Base-by-base conservation (phyloP, 1,140 invertebrate genomes). In the Hylaeus volcanicus region DNA sequence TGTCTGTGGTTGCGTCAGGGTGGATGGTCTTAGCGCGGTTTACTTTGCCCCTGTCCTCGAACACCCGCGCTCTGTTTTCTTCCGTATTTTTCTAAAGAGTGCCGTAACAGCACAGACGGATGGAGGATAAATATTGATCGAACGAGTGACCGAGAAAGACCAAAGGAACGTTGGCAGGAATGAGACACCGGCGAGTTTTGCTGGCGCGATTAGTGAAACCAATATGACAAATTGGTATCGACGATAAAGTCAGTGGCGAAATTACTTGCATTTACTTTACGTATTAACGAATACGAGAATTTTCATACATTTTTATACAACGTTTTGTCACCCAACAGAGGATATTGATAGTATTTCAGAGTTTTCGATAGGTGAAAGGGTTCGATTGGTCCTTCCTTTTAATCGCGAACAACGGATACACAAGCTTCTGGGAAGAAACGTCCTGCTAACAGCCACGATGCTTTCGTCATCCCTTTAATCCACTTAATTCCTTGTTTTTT, bases 71-170 rank as follows among this genome's bases (percentile, higher is more conserved):
- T 71, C 26, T 15, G 5, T 68, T 26, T 56, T 12, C 75, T 5
- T n/a, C 64, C 1, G 64, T 56, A 64, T 58, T 77, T 51, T 55
- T 14, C 6, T 5, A 14, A 64, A 55, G 69, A 63, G 53, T 26
- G 51, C 14, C 53, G 61, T 73, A 65, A 79, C 70, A 65, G 26
- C 3, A 37, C 41, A 26, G 26, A 26, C 26, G 26, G 26, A 26
- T 26, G 26, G 61, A 43, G 51, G 70, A 65, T 74, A 74, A 79
- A 79, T 79, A 74, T 79, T 74, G 70, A 61, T 8, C 6, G 51
- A 56, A 65, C 58, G 60, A 70, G 37, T 14, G 55, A 15, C 14
- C 2, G 8, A n/a, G 15, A 58, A 53, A 9, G 43, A 6, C 9
- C 37, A 37, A 8, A 11, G 45, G 4, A 63, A 56, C 55, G 2